A percentile compares a stretch with the other conserved stretches of the same genome.
Conservation (phyloP, 2,888 invertebrate species). For the Brachypalpus laphriformis region DNA sequence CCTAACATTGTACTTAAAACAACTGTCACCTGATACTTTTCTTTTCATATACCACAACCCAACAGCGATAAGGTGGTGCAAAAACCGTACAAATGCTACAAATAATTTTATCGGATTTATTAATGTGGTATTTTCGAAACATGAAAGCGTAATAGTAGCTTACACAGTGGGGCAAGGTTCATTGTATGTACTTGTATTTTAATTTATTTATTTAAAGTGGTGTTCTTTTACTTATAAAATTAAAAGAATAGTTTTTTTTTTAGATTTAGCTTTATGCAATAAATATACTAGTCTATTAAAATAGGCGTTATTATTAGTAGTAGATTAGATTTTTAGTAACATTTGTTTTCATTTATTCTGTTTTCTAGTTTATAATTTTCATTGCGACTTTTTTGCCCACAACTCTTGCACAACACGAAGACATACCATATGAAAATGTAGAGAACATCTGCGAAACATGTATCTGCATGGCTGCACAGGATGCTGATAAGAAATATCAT, state of each 20-base stretch:
- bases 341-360: not conserved
- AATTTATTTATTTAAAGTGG: no score
- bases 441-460: conserved; percentile 80
- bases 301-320: no score
- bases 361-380: conserved; percentile 75
- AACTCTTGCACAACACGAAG: conserved; percentile 77
- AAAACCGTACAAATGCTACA: not conserved
- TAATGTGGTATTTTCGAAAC: no score
- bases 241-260: no score
- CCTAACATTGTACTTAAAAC: conserved; percentile 37
- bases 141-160: no score
- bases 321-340: not conserved
- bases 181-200: no score
- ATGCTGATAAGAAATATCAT: conserved; percentile 76
- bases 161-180: no score
- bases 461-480: conserved; percentile 77
- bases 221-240: no score
- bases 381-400: conserved; percentile 4
- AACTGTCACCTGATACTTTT: not conserved
- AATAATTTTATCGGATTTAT: not conserved
- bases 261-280: no score
- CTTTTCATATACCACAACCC: not conserved
- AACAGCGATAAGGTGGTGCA: not conserved
- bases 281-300: no score
- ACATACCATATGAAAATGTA: conserved; percentile 80